A percentile compares a stretch with the other conserved stretches of the same genome.
These are phyloP conservation scores for Bovichtus variegatus DNA, from an alignment of 2,797 vertebrate species.

Conservation along the genomic window DNA sequence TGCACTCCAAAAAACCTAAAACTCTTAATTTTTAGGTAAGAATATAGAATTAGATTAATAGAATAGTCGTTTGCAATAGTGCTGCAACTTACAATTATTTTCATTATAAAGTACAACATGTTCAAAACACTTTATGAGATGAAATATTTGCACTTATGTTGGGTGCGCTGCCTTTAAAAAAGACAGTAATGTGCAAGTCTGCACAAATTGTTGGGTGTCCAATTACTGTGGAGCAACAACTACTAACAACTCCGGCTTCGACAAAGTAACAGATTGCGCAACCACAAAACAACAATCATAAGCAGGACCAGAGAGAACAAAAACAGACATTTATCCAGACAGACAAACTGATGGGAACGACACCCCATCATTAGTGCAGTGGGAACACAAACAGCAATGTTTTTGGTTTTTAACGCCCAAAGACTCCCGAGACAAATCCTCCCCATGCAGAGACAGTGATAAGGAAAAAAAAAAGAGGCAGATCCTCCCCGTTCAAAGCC, in stretches of 20 bases:
- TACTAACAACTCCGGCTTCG: background rate
- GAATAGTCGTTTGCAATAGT: background rate
- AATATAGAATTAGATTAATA: background rate
- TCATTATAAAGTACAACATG: background rate
- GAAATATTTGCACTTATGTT: background rate
- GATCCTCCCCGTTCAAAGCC: conserved; percentile 41
- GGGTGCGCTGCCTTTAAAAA: background rate
- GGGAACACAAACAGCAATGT: conserved; percentile 30
- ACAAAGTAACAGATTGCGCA: background rate
- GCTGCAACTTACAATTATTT: background rate
- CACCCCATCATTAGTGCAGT: conserved; percentile 51
- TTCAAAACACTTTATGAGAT: background rate
- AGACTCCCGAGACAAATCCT: conserved; percentile 41
- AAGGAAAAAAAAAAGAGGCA: conserved; percentile 27
- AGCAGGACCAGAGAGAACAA: conserved; percentile 8
- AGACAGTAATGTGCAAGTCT: background rate
- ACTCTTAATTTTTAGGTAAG: background rate
- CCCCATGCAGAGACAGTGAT: conserved; percentile 2
- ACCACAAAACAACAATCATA: conserved; percentile 16
- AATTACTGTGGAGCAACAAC: conserved; percentile 4
- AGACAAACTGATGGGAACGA: background rate
- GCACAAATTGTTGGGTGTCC: background rate
- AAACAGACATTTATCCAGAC: conserved; percentile 31
- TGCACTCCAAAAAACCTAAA: background rate
- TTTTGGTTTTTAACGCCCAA: conserved; percentile 34